phyloP scores from a whole-genome alignment of 1,140 invertebrate genomes.

The Medauroidea extradentata region DNA sequence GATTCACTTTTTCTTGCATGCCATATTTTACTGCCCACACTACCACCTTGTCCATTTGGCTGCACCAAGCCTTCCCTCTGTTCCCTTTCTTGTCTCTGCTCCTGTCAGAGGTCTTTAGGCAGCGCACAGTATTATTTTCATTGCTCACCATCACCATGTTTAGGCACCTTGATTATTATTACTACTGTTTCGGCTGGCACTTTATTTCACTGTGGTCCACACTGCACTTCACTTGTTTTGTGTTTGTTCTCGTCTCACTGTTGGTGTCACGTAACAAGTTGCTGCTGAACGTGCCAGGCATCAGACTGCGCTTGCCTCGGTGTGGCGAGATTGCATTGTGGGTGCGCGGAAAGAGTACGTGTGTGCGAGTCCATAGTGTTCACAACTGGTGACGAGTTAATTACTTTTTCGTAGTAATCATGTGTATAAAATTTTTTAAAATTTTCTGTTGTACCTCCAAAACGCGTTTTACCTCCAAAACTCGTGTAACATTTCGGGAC shows the following conservation, averaged over 20 bases:
- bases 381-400: too few species aligned
- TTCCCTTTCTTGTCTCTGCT: slow-evolving; percentile 36
- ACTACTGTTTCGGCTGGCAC: slow-evolving; percentile 8
- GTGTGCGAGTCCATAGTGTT: too few species aligned
- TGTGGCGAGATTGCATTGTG: too few species aligned
- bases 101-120: slow-evolving; percentile 28
- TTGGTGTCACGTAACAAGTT: slow-evolving; percentile 2
- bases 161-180: too few species aligned
- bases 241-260: slow-evolving; percentile 13
- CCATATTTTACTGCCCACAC: slow-evolving; percentile 6
- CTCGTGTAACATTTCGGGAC: too few species aligned
- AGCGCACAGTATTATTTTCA: slow-evolving; percentile 11
- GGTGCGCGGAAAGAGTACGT: too few species aligned
- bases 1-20: slow-evolving; percentile 18
- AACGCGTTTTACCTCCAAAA: too few species aligned
- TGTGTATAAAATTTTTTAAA: too few species aligned
- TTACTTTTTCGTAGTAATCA: too few species aligned
- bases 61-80: slow-evolving; percentile 27
- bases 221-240: slow-evolving; percentile 15
- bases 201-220: slow-evolving; percentile 15
- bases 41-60: background rate
- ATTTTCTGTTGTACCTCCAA: too few species aligned
- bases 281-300: background rate
- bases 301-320: too few species aligned
- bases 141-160: background rate